These are phyloP conservation scores for Athripsodes cinereus DNA, from an alignment of 2,888 invertebrate genomes.

Conservation along the genomic window DNA sequence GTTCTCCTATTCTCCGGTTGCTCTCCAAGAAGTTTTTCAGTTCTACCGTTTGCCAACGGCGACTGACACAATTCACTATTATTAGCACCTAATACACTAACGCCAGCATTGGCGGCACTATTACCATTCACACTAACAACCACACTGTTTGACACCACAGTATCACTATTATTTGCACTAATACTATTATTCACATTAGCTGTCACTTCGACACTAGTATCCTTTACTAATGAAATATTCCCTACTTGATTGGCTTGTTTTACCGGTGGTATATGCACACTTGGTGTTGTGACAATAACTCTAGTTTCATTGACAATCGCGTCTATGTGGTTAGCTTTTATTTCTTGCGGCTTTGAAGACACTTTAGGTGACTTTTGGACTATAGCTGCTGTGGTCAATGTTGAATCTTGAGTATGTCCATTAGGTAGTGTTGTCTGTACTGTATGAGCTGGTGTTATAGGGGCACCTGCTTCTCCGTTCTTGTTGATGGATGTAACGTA, in stretches of 20 bases:
- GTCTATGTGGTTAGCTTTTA: slow-evolving; percentile 25
- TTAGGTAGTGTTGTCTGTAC: slow-evolving; percentile 43
- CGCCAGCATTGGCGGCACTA: slow-evolving; percentile 29
- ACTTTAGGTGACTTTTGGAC: slow-evolving; percentile 24
- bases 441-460: slow-evolving; percentile 47
- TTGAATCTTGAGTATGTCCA: slow-evolving; percentile 37
- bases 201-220: slow-evolving; percentile 14
- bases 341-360: slow-evolving; percentile 12
- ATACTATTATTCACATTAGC: slow-evolving; percentile 16
- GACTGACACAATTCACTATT: slow-evolving; percentile 33
- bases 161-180: slow-evolving; percentile 28
- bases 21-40: slow-evolving; percentile 67
- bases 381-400: slow-evolving; percentile 27
- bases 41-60: slow-evolving; percentile 56
- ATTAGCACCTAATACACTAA: slow-evolving; percentile 29
- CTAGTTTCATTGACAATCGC: slow-evolving; percentile 10
- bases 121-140: slow-evolving; percentile 31
- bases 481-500: slow-evolving; percentile 72
- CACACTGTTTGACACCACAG: slow-evolving; percentile 34
- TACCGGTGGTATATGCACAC: slow-evolving; percentile 17
- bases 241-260: slow-evolving; percentile 8
- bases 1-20: slow-evolving; percentile 55
- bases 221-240: slow-evolving; percentile 2
- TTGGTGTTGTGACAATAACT: slow-evolving; percentile 12
- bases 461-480: slow-evolving; percentile 46